Base-by-base conservation (phyloP, 2,888 invertebrate genomes). In the Aleiodes testaceus region DNA sequence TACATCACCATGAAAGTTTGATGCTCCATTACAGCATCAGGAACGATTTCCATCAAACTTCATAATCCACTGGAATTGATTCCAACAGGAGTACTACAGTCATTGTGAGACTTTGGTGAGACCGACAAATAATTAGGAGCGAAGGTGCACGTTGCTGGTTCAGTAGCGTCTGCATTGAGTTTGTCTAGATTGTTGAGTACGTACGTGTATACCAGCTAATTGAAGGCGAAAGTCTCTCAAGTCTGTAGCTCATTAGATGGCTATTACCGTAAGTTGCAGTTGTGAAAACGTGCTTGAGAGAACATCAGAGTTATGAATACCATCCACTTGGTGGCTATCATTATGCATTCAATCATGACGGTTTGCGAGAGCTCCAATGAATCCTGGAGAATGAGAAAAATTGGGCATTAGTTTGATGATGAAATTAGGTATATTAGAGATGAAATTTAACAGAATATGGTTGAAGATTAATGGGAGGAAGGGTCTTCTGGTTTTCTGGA, bases 221-320 rank as follows among this genome's bases (percentile, higher is more conserved):
- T 36, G 59, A 9, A 42, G 36, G 42, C 16, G 36, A 45, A 18
- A 63, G 63, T 50, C 61, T 20, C 73, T 64, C 73, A 75, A 36
- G 74, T 73, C 72, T 64, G 59, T 66, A 72, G 75, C 74, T 78
- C 74, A 78, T 79, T 79, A 79, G 75, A 73, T 70, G 55, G 69
- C 75, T 74, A 77, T 79, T 78, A 77, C 74, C 70, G 72, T 50
- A 55, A 72, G 36, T 69, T 53, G 64, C 36, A 36, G 14, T 20
- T 55, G 20, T 49, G 22, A 36, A 47, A 55, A 59, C 49, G 59
- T 59, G 66, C 55, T 55, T 18, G 16, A 36, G 22, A 22, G 30
- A 36, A 53, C 44, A 45, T 63, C 22, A 63, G 26, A 44, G 9
- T 45, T 14, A 26, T 9, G 44, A 63, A 45, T 45, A 26, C n/a